Percentiles rank a stretch among this genome's conserved stretches.
phyloP scores from a whole-genome alignment of 1,140 invertebrate species.

The Mesaphorura yosii region DNA sequence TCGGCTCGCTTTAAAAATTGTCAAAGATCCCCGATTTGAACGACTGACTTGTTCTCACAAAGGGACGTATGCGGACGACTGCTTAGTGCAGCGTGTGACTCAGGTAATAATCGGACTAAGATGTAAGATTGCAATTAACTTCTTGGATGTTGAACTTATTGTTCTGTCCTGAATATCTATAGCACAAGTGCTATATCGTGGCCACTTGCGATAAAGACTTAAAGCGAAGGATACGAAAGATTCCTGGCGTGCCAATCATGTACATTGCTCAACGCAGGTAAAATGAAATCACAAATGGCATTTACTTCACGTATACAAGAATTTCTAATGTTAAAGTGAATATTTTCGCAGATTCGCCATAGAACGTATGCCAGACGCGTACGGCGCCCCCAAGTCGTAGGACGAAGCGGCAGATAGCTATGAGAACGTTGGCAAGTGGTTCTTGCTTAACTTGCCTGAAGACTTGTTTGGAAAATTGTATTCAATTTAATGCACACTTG shows the following conservation, averaged over 20 bases:
- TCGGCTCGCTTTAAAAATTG: constrained; percentile 86
- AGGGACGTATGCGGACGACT: constrained; percentile 99
- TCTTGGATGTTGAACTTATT: no score
- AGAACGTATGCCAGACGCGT: constrained; percentile 96
- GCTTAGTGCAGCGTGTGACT: constrained; percentile 87
- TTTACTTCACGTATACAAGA: no score
- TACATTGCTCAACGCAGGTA: constrained; percentile 78
- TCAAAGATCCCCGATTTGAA: constrained; percentile 90
- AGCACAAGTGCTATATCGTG: constrained; percentile 99
- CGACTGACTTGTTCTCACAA: constrained; percentile 88
- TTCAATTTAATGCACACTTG: no score
- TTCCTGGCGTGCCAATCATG: constrained; percentile 98
- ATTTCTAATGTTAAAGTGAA: no score
- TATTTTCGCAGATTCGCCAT: constrained; percentile 61
- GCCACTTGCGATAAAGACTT: constrained; percentile 98
- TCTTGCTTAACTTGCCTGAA: no score
- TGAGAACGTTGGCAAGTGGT: no score
- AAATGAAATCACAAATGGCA: constrained; percentile 15
- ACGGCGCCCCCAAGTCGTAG: constrained; percentile 58
- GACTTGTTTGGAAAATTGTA: no score
- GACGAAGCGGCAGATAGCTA: no score
- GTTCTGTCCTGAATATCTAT: constrained; percentile 36
- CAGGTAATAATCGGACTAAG: constrained; percentile 45
- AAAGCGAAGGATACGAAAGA: constrained; percentile 89
- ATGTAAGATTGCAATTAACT: neutral